A percentile compares a stretch with the other conserved stretches of the same genome.
phyloP scores from a whole-genome alignment of 2,113 vertebrate genomes.

The Bufo gargarizans region DNA sequence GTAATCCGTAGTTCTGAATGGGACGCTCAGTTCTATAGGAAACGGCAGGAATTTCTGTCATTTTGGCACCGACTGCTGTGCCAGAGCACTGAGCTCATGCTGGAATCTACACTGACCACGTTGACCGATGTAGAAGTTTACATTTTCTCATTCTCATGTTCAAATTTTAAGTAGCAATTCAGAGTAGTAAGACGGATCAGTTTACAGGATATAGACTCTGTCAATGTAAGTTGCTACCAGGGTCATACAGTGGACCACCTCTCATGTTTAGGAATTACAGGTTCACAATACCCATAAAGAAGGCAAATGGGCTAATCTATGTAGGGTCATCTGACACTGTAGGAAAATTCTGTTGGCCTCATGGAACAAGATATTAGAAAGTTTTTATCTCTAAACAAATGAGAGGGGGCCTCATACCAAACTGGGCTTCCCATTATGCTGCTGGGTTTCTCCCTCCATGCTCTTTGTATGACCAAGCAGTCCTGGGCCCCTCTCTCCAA shows the following conservation, averaged over 20 bases:
- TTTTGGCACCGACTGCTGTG: constrained; percentile 62
- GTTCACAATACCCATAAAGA: too few species aligned
- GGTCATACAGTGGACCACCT: neutral
- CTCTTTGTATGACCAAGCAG: too few species aligned
- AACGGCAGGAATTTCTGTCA: constrained; percentile 64
- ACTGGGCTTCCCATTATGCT: too few species aligned
- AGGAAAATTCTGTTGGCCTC: too few species aligned
- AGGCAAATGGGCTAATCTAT: too few species aligned
- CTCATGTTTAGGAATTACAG: neutral
- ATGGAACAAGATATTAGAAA: too few species aligned
- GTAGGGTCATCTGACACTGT: too few species aligned
- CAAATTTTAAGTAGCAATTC: neutral
- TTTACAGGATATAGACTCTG: neutral
- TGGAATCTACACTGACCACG: constrained; percentile 33
- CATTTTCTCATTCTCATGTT: neutral
- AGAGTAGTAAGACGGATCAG: neutral
- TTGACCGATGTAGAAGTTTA: constrained; percentile 26
- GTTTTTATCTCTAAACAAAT: too few species aligned
- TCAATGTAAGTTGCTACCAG: neutral
- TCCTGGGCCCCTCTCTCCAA: too few species aligned
- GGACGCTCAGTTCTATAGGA: constrained; percentile 66
- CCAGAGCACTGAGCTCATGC: constrained; percentile 47
- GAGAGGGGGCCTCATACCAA: too few species aligned
- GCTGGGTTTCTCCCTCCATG: too few species aligned
- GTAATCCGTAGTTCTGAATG: constrained; percentile 64